A percentile compares a stretch with the other conserved stretches of the same genome.
Conservation (phyloP, 2,113 vertebrate species). For the Aspidoscelis tigris region DNA sequence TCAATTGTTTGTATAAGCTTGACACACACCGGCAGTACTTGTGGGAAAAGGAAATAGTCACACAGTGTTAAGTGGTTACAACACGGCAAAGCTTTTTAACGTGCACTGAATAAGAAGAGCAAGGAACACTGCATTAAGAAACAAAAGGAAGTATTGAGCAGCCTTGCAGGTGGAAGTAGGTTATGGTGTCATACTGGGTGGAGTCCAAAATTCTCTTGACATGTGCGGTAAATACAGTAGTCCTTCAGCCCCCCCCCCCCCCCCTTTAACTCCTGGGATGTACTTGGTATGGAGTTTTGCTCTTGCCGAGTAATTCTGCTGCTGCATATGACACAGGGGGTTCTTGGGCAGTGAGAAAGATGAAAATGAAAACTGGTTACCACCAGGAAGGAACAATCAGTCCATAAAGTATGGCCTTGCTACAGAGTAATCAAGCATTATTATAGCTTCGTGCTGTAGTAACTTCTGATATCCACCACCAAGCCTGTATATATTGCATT, state of each 20-base stretch:
- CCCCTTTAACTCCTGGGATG: background rate
- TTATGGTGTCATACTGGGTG: background rate
- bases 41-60: background rate
- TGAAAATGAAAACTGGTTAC: no score
- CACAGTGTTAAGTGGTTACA: background rate
- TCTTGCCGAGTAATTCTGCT: background rate
- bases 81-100: background rate
- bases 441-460: background rate
- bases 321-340: background rate
- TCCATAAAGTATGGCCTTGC: background rate
- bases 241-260: background rate
- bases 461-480: background rate
- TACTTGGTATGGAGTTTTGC: no score
- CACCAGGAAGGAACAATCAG: no score
- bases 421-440: background rate
- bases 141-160: background rate
- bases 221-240: background rate
- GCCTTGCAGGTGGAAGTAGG: background rate
- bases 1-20: background rate
- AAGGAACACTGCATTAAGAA: background rate
- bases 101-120: background rate
- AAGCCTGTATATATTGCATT: background rate
- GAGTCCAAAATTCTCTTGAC: background rate
- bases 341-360: background rate
- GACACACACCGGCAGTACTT: no score